Percentiles rank a stretch among this genome's conserved stretches.
These are phyloP conservation scores for Branchipolynoe longqiensis DNA, from an alignment of 2,888 invertebrate genomes.

Conservation along the genomic window DNA sequence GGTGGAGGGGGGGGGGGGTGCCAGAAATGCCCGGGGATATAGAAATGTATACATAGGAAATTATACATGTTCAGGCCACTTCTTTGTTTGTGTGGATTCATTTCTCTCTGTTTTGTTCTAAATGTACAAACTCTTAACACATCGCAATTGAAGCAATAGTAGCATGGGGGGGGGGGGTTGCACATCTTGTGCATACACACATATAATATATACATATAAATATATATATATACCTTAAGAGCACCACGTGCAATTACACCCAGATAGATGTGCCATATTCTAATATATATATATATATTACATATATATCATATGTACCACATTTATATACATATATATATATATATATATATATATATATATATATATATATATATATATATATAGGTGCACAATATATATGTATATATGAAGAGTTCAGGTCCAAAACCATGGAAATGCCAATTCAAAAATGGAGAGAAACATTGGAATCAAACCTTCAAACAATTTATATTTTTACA, in stretches of 20 bases:
- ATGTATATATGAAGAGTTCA: too few species aligned
- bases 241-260: too few species aligned
- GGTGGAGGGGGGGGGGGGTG: too few species aligned
- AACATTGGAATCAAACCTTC: too few species aligned
- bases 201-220: background rate
- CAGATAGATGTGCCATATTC: too few species aligned
- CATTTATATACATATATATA: background rate
- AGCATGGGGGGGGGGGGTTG: background rate
- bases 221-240: too few species aligned
- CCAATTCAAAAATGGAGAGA: too few species aligned
- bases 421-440: too few species aligned
- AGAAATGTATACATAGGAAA: background rate
- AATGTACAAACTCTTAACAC: background rate
- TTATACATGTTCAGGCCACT: conserved; percentile 6
- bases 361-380: background rate
- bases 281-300: too few species aligned
- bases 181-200: background rate
- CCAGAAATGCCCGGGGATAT: conserved; percentile 35
- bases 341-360: background rate
- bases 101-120: background rate
- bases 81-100: too few species aligned
- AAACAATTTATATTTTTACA: too few species aligned
- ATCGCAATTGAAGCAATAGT: background rate
- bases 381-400: conserved; percentile 5
- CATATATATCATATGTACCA: background rate